A percentile compares a stretch with the other conserved stretches of the same genome.
phyloP scores from a whole-genome alignment of 2,113 vertebrate genomes.

The Oryctolagus cuniculus region mOryCun1.1 NC_091440.1:78526501-78527000 shows the following conservation, averaged over 20 bases:
- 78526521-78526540: no score
- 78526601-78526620: no score
- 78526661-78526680: no score
- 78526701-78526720: background rate
- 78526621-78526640: no score
- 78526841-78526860: slow-evolving; percentile 98
- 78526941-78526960: slow-evolving; percentile 99
- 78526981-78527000: slow-evolving; percentile 90
- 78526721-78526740: background rate
- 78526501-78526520: no score
- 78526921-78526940: slow-evolving; percentile 99
- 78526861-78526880: slow-evolving; percentile 97
- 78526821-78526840: slow-evolving; percentile 96
- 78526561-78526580: no score
- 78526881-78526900: slow-evolving; percentile 99
- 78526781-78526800: slow-evolving; percentile 97
- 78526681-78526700: background rate
- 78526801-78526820: slow-evolving; percentile 98
- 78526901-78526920: slow-evolving; percentile 99
- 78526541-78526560: no score
- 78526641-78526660: no score
- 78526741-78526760: slow-evolving; percentile 59
- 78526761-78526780: slow-evolving; percentile 99
- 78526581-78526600: no score
- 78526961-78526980: slow-evolving; percentile 89